Evolutionary conservation across 2,113 vertebrate species (phyloP), one percentile per base, ranked within the genome.

Genomic region (Megalops atlanticus): DNA sequence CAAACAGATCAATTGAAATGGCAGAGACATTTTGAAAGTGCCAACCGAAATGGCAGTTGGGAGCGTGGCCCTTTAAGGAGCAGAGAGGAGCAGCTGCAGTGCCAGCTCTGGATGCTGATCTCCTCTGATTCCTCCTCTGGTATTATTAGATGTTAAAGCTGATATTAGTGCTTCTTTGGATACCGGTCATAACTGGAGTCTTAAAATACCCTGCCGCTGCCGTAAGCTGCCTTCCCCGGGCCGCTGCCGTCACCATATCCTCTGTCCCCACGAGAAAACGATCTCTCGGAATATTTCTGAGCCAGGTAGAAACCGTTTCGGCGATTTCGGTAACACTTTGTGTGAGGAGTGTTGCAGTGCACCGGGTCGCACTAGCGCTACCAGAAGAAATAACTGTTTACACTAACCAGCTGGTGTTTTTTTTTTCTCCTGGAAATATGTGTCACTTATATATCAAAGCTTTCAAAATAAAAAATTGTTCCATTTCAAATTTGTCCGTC

Each of bases 61-160:
- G 24, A 24, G n/a, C n/a, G 54, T 15, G 24, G 0, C 54, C 54
- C 54, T 64, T 64, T 64, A 64, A 64, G 54, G 5, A 31, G n/a
- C n/a, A 27, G n/a, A 27, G n/a, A 64, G n/a, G n/a, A 24, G 3
- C 1, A 27, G 18, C 54, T 8, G 5, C 0, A 11, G 58, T 31
- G 58, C 58, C 6, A 64, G 58, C 2, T 6, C 58, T 64, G 7
- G 58, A 64, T 31, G 24, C 43, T 6, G 43, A 45, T 45, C 58
- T 64, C 58, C 31, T 15, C 8, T 21, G 58, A 24, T 18, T 58
- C 21, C 52, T 58, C 52, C 52, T n/a, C 49, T 52, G 21, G 21
- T 64, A 64, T 64, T 64, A 64, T 64, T 64, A 64, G 58, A 64
- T 64, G 24, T 64, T 8, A 64, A 64, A 64, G 58, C 58, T 64